These are phyloP conservation scores for Pedionomus torquatus DNA, from an alignment of 2,113 vertebrate species.

Conservation along the genomic window DNA sequence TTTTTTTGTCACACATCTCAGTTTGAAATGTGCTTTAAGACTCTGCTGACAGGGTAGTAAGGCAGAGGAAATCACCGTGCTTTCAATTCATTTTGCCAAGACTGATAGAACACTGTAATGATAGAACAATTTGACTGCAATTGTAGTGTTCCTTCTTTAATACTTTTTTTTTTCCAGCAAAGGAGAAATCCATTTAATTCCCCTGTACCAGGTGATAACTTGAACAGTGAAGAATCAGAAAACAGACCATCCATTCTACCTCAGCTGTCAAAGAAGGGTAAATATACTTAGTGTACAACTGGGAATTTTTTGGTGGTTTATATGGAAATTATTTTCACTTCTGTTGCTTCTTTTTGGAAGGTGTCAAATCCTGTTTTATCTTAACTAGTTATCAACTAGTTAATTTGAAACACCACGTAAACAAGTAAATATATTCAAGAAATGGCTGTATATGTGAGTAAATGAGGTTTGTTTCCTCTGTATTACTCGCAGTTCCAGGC, in stretches of 20 bases:
- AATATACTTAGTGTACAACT: constrained; percentile 10
- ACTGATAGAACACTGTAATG: not conserved
- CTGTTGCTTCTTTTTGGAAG: not conserved
- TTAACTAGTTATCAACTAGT: not conserved
- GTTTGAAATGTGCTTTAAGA: not conserved
- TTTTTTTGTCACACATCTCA: not conserved
- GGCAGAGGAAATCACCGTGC: not conserved
- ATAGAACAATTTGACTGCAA: not conserved
- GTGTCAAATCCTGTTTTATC: not conserved
- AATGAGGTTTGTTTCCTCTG: not conserved
- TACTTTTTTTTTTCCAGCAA: constrained; percentile 71
- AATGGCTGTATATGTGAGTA: not conserved
- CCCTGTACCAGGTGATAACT: constrained; percentile 54
- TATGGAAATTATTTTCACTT: not conserved
- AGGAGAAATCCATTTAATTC: constrained; percentile 90
- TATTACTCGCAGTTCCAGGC: not conserved
- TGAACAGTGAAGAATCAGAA: constrained; percentile 13
- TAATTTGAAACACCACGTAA: not conserved
- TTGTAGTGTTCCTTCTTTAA: not conserved
- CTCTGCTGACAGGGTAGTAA: not conserved
- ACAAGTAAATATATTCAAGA: not conserved
- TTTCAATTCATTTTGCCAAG: not conserved
- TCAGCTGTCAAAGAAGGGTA: constrained; percentile 76
- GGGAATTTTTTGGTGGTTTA: not conserved
- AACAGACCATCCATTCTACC: constrained; percentile 37